A percentile compares a stretch with the other conserved stretches of the same genome.
phyloP scores from a whole-genome alignment of 2,888 invertebrate genomes.

The Catotricha subobsoleta region DNA sequence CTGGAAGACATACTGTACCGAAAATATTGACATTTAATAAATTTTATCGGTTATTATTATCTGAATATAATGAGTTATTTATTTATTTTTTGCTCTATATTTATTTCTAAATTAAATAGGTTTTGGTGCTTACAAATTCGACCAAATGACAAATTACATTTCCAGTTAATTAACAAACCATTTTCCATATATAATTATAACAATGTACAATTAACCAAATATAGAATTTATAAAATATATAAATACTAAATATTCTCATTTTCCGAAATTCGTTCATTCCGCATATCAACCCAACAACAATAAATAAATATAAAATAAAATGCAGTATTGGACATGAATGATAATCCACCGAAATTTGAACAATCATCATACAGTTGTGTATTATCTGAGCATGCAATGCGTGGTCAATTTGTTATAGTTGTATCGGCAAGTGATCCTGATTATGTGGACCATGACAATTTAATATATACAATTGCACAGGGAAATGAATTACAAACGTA shows the following conservation, averaged over 20 bases:
- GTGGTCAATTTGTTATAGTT: constrained; percentile 76
- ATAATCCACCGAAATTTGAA: constrained; percentile 74
- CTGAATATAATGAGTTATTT: no score
- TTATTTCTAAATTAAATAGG: constrained; percentile 2
- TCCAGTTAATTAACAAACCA: neutral
- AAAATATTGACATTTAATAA: no score
- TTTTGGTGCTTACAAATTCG: neutral
- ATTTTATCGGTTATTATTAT: no score
- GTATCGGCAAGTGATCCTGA: constrained; percentile 82
- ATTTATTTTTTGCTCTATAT: no score
- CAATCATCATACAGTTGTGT: constrained; percentile 59
- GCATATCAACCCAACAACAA: neutral
- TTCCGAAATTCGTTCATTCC: neutral
- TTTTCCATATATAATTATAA: neutral
- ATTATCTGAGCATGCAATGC: constrained; percentile 61
- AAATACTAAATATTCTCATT: neutral
- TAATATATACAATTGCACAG: constrained; percentile 65
- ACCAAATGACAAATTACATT: constrained; percentile 2
- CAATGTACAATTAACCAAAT: neutral
- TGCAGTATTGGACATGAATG: constrained; percentile 73
- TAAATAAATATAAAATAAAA: constrained; percentile 1
- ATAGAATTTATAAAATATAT: no score
- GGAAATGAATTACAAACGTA: constrained; percentile 64
- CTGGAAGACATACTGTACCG: no score
- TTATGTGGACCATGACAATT: constrained; percentile 49